Evolutionary conservation across 2,888 invertebrate species (phyloP).

Genomic region (Apantesis nais): DNA sequence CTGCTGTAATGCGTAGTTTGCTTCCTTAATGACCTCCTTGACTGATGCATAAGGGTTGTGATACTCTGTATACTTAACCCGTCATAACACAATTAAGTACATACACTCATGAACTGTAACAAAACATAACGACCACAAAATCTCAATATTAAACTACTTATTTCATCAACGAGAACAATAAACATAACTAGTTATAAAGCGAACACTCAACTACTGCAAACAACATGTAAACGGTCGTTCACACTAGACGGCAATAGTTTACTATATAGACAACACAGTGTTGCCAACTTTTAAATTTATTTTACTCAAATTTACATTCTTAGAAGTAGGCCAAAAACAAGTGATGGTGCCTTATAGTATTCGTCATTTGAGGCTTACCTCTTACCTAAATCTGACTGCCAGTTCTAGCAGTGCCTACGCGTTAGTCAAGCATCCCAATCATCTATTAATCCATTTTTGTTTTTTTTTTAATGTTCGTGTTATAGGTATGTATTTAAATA

Average conservation of each 20-base stretch:
- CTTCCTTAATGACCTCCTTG: not conserved
- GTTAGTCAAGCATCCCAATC: too few species aligned
- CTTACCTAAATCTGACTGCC: too few species aligned
- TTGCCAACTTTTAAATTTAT: not conserved
- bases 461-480: too few species aligned
- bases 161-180: constrained; percentile 34
- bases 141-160: constrained; percentile 18
- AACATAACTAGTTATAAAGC: constrained; percentile 17
- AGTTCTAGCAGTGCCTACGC: too few species aligned
- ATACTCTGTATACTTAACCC: not conserved
- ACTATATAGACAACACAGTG: not conserved
- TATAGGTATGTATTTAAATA: too few species aligned
- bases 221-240: not conserved
- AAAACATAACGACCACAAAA: constrained; percentile 5
- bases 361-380: too few species aligned
- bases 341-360: too few species aligned
- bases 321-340: too few species aligned
- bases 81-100: not conserved
- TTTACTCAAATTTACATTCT: too few species aligned
- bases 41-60: too few species aligned
- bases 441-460: too few species aligned
- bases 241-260: not conserved
- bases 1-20: too few species aligned
- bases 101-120: not conserved
- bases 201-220: constrained; percentile 7